Base-by-base conservation (phyloP, 2,113 vertebrate genomes). In the Malurus melanocephalus region DNA sequence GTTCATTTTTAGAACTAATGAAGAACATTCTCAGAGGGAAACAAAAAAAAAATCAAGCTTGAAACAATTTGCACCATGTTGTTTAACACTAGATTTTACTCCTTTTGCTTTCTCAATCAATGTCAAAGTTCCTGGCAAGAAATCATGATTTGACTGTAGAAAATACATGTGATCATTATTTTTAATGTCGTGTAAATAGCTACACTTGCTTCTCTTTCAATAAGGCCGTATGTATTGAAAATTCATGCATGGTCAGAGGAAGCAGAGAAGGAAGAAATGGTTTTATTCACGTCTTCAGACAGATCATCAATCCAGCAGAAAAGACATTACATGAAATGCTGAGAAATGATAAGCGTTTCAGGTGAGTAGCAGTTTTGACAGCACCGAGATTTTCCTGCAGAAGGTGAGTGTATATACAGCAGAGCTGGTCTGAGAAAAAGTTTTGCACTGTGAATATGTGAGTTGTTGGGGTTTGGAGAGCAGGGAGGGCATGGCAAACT, bases 261-360 rank as follows among this genome's bases (percentile, higher is more conserved):
- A 99, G 99, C 85, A 99, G 98, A 94, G 98, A 99, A 92, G 99
- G 99, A 88, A 97, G 97, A 85, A 99, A 99, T 12, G 99, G 99
- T 5, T 98, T 99, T 38, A 98, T 99, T 86, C 99, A 99, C 49
- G 33, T 98, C 53, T 98, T 99, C 96, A 98, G 68, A 82, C 97
- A 97, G 57, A 96, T 99, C 66, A 97, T 99, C 90, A 97, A 96
- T 46, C 98, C 99, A 30, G 97, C 98, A 16, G 98, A 98, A 78
- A 98, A 98, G 57, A 96, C 92, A 17, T 96, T 99, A 86, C 98
- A 98, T 40, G 95, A 99, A 91, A 96, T 98, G 79, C 89, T 99
- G 88, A 97, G 85, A 42, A 96, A 98, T 57, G 97, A 98, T 27
- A 98, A 98, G 45, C 97, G 97, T 27, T 99, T 99, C 89, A 99